Evolutionary conservation across 2,888 invertebrate species (phyloP).

Genomic region (Ditylenchus weischeri): DNA sequence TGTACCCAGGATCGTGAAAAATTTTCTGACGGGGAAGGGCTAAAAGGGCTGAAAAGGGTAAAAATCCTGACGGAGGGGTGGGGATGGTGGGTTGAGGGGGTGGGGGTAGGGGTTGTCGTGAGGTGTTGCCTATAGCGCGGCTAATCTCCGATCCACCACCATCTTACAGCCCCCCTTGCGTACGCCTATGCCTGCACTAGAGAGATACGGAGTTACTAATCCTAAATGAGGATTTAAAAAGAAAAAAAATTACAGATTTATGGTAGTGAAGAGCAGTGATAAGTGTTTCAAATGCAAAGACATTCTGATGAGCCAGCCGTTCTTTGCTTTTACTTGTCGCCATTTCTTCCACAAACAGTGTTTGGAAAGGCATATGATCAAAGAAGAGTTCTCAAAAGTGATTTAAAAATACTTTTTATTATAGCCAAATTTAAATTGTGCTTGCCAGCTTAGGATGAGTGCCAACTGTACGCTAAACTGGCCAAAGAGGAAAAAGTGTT

Average conservation of each 20-base stretch:
- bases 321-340: conserved; percentile 90
- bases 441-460: not conserved
- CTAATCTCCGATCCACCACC: no score
- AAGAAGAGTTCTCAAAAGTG: conserved; percentile 13
- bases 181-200: no score
- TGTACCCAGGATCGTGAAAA: no score
- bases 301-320: conserved; percentile 77
- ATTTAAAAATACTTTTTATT: conserved; percentile 10
- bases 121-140: no score
- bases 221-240: conserved; percentile 8
- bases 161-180: no score
- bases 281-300: conserved; percentile 76
- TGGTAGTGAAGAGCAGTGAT: conserved; percentile 75
- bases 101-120: no score
- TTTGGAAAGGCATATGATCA: conserved; percentile 62
- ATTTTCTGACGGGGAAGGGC: no score
- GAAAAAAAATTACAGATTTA: conserved; percentile 51
- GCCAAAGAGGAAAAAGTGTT: conserved; percentile 5
- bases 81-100: no score
- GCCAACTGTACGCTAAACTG: conserved; percentile 9
- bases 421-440: not conserved
- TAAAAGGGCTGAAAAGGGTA: no score
- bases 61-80: no score
- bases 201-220: no score
- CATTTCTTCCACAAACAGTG: conserved; percentile 94